Evolutionary conservation across 2,888 invertebrate genomes (phyloP).

Genomic region (Patella ulyssiponensis): DNA sequence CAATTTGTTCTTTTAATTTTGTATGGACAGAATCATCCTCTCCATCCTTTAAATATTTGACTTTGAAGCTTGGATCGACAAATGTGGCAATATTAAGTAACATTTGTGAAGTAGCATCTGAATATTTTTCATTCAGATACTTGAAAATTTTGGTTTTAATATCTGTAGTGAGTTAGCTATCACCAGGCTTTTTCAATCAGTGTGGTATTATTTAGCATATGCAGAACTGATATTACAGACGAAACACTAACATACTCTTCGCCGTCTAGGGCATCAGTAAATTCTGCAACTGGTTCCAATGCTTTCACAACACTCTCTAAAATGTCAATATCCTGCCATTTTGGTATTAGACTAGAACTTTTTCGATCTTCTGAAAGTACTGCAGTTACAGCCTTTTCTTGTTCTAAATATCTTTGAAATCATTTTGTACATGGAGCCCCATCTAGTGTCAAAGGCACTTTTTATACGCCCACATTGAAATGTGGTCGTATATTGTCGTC

Average conservation of each 20-base stretch:
- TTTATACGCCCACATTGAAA: too few relatives aligned
- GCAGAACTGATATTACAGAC: background rate
- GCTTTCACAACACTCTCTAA: background rate
- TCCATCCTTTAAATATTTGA: background rate
- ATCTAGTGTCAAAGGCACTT: background rate
- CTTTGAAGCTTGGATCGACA: background rate
- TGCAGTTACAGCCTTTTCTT: background rate
- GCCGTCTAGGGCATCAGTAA: background rate
- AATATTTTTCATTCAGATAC: background rate
- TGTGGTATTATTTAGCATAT: background rate
- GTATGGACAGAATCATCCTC: background rate
- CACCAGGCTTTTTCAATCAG: background rate
- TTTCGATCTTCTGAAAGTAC: background rate
- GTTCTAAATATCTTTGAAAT: background rate
- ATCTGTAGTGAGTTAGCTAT: background rate
- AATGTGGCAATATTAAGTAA: background rate
- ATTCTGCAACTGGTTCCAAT: too few relatives aligned
- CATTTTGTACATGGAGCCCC: background rate
- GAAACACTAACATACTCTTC: background rate
- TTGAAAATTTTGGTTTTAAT: background rate
- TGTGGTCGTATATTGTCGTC: too few relatives aligned
- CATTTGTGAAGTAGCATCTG: background rate
- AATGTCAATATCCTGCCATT: background rate
- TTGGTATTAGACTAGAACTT: background rate
- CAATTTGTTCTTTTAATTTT: too few relatives aligned